Base-by-base conservation (phyloP, 2,888 invertebrate genomes). In the Polydesmus complanatus region DNA sequence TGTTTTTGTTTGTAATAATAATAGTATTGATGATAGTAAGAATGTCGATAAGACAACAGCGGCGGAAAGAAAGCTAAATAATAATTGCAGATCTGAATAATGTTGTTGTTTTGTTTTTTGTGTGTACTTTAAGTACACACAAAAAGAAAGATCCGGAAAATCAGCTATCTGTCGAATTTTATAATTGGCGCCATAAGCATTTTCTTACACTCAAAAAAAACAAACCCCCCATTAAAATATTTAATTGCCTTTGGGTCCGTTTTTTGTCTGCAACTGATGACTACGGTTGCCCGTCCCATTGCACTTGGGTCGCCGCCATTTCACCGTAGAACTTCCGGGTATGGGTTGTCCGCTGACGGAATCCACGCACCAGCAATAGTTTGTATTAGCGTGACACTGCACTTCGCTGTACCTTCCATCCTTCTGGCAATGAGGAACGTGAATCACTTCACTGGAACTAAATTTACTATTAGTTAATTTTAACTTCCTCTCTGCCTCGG, bases 291-390 rank as follows among this genome's bases (percentile, higher is more conserved):
- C 5, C 5, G 37, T 8, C 5, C 49, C 23, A 48, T 23, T 23
- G 57, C 62, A 62, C 22, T 51, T 56, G 21, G 52, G 88, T 85
- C 68, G 81, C 79, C 81, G 80, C 67, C 82, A 81, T 65, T 82
- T 80, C 14, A 85, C 83, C 14, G 37, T 37, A 3, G 88, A 83
- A 2, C 89, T 88, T 68, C 88, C 86, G 11, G 85, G 83, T 58
- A 93, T 79, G 0, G 89, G 90, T 67, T 72, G 82, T 50, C 94
- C 94, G 66, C 84, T 82, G 18, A 83, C 81, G n/a, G 53, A 27
- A 1, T 88, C 87, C 63, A 91, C 92, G 73, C 94, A 95, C 92
- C 92, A 93, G 77, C 93, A 94, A 70, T 80, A 81, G 60, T 80
- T 80, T 1, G 87, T 84, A 60, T 83, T 83, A 3, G 79, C 77